Evolutionary conservation across 2,797 vertebrate species (phyloP).

Genomic region (Cetoscarus ocellatus): DNA sequence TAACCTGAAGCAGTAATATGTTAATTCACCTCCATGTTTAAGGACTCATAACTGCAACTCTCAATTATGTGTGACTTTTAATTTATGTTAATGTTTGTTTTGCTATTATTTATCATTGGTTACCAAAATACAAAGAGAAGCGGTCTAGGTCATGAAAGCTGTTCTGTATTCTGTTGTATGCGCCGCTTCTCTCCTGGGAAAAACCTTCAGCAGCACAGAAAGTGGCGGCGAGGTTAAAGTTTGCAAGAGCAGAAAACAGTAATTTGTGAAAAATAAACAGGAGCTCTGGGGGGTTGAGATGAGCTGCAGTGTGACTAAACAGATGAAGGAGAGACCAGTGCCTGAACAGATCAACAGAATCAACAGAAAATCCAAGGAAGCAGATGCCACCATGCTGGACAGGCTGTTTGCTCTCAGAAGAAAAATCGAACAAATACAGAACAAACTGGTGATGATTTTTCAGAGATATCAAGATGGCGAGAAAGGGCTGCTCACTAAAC

Average conservation of each 20-base stretch:
- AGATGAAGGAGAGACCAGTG: slow-evolving; percentile 10
- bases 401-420: slow-evolving; percentile 13
- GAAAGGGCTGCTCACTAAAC: slow-evolving; percentile 10
- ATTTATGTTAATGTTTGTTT: slow-evolving; percentile 31
- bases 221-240: slow-evolving; percentile 7
- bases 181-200: neutral
- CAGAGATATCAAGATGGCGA: neutral
- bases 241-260: slow-evolving; percentile 20
- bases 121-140: slow-evolving; percentile 20
- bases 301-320: slow-evolving; percentile 21
- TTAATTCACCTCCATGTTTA: too few species aligned
- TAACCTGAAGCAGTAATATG: too few species aligned
- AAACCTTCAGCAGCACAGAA: neutral
- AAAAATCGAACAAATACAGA: slow-evolving; percentile 1
- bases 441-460: slow-evolving; percentile 4
- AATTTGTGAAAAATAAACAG: slow-evolving; percentile 22
- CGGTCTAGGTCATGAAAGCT: neutral
- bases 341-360: slow-evolving; percentile 37
- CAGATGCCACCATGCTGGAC: slow-evolving; percentile 39
- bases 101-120: slow-evolving; percentile 18
- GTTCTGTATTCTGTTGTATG: slow-evolving; percentile 21
- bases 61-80: slow-evolving; percentile 39
- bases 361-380: slow-evolving; percentile 29
- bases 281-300: neutral
- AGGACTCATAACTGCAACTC: too few species aligned